A percentile compares a stretch with the other conserved stretches of the same genome.
Conservation (phyloP, 1,140 invertebrate species). For the Tenebrio molitor region DNA sequence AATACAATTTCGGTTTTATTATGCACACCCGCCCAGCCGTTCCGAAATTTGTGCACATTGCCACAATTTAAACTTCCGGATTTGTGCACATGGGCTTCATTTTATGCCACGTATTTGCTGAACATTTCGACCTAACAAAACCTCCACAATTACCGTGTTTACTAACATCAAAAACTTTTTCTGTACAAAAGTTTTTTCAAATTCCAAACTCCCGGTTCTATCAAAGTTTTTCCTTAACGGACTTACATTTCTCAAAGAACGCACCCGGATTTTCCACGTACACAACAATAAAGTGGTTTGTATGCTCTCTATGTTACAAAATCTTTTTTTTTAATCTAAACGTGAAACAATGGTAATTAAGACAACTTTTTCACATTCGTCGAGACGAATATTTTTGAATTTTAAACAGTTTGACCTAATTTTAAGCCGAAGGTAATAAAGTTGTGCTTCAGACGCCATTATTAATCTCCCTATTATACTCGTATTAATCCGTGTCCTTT, state of each 20-base stretch:
- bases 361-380: not conserved
- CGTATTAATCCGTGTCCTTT: no score
- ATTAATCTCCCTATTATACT: no score
- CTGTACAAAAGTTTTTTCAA: not conserved
- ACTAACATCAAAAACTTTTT: constrained; percentile 22
- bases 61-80: not conserved
- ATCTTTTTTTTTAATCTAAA: not conserved
- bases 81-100: not conserved
- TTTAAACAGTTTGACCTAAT: no score
- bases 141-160: not conserved
- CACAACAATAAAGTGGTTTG: constrained; percentile 14
- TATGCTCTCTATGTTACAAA: not conserved
- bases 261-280: constrained; percentile 14
- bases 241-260: constrained; percentile 19
- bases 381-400: no score
- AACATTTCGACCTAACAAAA: not conserved
- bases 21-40: no score
- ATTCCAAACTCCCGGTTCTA: constrained; percentile 2
- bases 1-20: no score
- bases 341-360: not conserved
- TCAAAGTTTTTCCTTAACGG: constrained; percentile 25
- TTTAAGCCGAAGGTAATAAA: no score
- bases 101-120: not conserved
- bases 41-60: not conserved
- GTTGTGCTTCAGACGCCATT: no score